Percentiles rank a stretch among this genome's conserved stretches.
phyloP scores from a whole-genome alignment of 92 coral and sea anemone genomes.

The Hydrozoanthus gracilis region DNA sequence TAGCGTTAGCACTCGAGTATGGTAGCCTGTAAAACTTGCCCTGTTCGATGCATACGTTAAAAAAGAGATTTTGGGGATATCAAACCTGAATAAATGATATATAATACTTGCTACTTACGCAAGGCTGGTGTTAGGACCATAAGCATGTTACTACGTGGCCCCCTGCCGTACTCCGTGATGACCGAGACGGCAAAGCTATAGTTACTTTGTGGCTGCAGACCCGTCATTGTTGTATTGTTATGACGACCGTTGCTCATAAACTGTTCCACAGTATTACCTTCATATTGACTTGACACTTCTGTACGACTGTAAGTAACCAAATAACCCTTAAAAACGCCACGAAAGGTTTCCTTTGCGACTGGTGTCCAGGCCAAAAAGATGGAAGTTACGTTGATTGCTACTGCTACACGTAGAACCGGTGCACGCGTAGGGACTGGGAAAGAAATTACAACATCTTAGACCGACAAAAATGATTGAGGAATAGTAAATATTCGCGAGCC shows the following conservation, averaged over 20 bases:
- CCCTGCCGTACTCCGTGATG: constrained; percentile 56
- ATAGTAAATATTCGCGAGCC: too few relatives aligned
- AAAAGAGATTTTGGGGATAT: too few relatives aligned
- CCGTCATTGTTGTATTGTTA: constrained; percentile 12
- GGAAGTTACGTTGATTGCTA: constrained; percentile 37
- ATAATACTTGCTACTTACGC: constrained; percentile 13
- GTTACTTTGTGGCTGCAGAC: constrained; percentile 64
- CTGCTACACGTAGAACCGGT: constrained; percentile 35
- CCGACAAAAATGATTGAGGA: too few relatives aligned
- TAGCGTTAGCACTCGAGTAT: too few relatives aligned
- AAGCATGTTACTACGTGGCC: constrained; percentile 52
- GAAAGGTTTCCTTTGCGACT: constrained; percentile 48
- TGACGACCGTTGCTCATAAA: neutral
- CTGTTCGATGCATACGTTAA: too few relatives aligned
- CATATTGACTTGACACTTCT: neutral
- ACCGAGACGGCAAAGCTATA: constrained; percentile 51
- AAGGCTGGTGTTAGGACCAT: constrained; percentile 43
- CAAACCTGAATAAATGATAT: too few relatives aligned
- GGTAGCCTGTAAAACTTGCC: too few relatives aligned
- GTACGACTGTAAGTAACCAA: neutral
- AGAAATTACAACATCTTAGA: neutral
- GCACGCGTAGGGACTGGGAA: constrained; percentile 50
- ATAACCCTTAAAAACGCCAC: constrained; percentile 52
- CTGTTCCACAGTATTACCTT: neutral
- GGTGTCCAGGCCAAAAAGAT: constrained; percentile 56